Evolutionary conservation across 2,888 invertebrate species (phyloP).

Genomic region (Cerceris ruficornis): DNA sequence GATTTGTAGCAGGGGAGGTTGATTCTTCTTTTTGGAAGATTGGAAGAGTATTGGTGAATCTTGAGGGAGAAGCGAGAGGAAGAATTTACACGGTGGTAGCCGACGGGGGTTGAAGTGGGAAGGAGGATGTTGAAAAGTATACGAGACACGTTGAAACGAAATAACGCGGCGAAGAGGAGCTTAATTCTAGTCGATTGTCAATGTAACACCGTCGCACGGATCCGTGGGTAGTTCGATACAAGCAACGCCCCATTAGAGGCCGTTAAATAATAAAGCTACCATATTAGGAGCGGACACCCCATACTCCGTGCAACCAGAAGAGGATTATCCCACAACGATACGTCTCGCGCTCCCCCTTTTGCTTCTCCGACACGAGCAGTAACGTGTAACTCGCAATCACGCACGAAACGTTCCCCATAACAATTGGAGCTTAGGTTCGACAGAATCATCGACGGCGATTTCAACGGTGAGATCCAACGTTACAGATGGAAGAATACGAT

Average conservation of each 20-base stretch:
- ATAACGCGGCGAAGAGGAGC: too few relatives aligned
- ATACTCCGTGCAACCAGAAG: conserved; percentile 66
- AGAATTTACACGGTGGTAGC: not conserved
- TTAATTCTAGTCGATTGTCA: too few relatives aligned
- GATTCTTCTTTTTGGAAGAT: too few relatives aligned
- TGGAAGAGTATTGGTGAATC: not conserved
- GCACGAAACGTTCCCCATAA: conserved; percentile 16
- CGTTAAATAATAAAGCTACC: conserved; percentile 78
- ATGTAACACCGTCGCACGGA: not conserved
- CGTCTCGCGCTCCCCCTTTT: conserved; percentile 61
- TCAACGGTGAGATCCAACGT: conserved; percentile 26
- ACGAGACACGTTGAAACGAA: too few relatives aligned
- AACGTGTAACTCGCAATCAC: conserved; percentile 29
- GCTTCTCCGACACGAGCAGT: conserved; percentile 12
- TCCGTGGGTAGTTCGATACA: conserved; percentile 1
- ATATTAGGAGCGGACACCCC: conserved; percentile 72
- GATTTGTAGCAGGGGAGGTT: too few relatives aligned
- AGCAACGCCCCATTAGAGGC: conserved; percentile 73
- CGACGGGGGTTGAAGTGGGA: too few relatives aligned
- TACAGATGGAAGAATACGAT: conserved; percentile 24
- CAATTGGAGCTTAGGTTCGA: conserved; percentile 20
- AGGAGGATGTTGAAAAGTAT: too few relatives aligned
- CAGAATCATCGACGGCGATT: conserved; percentile 40
- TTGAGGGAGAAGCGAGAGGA: not conserved
- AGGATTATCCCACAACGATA: conserved; percentile 77